Evolutionary conservation across 1,140 invertebrate genomes (phyloP).

Genomic region (Drosophila albomicans): DNA sequence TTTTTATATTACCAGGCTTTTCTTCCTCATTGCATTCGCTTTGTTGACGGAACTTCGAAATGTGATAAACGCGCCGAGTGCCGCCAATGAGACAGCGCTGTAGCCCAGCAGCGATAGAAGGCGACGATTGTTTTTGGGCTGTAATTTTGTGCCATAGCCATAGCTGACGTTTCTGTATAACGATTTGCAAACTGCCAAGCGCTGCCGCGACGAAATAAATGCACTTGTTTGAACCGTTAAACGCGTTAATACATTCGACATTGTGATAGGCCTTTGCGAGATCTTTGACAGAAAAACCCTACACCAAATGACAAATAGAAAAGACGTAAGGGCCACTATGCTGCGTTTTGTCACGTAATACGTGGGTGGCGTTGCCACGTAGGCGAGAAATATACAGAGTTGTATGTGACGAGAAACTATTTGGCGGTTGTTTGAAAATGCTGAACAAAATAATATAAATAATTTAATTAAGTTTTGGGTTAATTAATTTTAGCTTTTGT

Average conservation of each 20-base stretch:
- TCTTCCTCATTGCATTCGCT: slow-evolving; percentile 63
- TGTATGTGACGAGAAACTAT: slow-evolving; percentile 9
- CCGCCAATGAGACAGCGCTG: slow-evolving; percentile 56
- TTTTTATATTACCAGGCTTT: slow-evolving; percentile 59
- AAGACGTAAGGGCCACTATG: slow-evolving; percentile 31
- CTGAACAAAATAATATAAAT: neutral
- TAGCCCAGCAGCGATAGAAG: slow-evolving; percentile 55
- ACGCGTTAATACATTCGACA: slow-evolving; percentile 62
- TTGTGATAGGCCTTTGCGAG: slow-evolving; percentile 33
- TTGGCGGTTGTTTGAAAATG: slow-evolving; percentile 29
- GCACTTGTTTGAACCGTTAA: slow-evolving; percentile 57
- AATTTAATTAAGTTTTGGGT: neutral
- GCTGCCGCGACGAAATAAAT: slow-evolving; percentile 37
- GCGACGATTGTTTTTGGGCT: slow-evolving; percentile 25
- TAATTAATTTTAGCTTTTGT: too few species aligned
- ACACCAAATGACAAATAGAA: slow-evolving; percentile 66
- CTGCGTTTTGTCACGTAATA: slow-evolving; percentile 11
- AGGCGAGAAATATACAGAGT: slow-evolving; percentile 27
- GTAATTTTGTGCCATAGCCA: slow-evolving; percentile 21
- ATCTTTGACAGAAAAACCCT: slow-evolving; percentile 43
- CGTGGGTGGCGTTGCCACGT: slow-evolving; percentile 36
- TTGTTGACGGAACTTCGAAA: slow-evolving; percentile 50
- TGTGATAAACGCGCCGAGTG: slow-evolving; percentile 59
- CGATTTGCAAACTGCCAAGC: slow-evolving; percentile 34
- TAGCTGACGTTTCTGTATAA: slow-evolving; percentile 35